Conservation (phyloP, 1,140 invertebrate species). For the Doryteuthis pealeii region DNA sequence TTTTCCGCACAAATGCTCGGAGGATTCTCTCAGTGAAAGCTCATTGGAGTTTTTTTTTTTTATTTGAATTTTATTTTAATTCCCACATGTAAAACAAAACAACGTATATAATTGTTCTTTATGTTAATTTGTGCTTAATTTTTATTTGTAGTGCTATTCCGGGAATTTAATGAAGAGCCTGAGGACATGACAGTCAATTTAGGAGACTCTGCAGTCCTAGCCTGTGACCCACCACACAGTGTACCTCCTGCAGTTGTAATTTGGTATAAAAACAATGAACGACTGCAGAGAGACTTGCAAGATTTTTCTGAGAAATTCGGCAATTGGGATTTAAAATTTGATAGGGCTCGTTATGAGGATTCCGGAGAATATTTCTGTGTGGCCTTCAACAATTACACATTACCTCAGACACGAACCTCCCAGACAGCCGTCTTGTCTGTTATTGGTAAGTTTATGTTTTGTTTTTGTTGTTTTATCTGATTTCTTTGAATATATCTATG, state of each 20-base stretch:
- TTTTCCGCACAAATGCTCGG: no score
- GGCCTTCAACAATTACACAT: constrained; percentile 37
- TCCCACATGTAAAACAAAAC: no score
- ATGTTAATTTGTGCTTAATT: no score
- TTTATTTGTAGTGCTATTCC: not conserved
- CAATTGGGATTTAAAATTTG: constrained; percentile 38
- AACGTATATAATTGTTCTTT: no score
- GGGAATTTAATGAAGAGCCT: constrained; percentile 34
- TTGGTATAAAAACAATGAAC: constrained; percentile 52
- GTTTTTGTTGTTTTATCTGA: not conserved
- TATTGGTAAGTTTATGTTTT: constrained; percentile 35
- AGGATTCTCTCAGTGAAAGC: no score
- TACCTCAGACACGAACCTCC: constrained; percentile 43
- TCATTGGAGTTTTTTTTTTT: no score
- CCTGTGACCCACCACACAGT: constrained; percentile 46
- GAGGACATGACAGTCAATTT: constrained; percentile 32
- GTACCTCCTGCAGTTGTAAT: constrained; percentile 41
- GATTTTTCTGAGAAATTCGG: constrained; percentile 18
- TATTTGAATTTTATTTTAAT: no score
- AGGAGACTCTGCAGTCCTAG: constrained; percentile 31
- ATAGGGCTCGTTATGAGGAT: constrained; percentile 40
- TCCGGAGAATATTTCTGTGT: constrained; percentile 51
- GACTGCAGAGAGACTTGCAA: constrained; percentile 24
- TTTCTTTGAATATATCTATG: not conserved
- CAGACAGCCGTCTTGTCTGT: constrained; percentile 34